Conservation (phyloP, 2,113 vertebrate species). For the Machaerirhynchus nigripectus region DNA sequence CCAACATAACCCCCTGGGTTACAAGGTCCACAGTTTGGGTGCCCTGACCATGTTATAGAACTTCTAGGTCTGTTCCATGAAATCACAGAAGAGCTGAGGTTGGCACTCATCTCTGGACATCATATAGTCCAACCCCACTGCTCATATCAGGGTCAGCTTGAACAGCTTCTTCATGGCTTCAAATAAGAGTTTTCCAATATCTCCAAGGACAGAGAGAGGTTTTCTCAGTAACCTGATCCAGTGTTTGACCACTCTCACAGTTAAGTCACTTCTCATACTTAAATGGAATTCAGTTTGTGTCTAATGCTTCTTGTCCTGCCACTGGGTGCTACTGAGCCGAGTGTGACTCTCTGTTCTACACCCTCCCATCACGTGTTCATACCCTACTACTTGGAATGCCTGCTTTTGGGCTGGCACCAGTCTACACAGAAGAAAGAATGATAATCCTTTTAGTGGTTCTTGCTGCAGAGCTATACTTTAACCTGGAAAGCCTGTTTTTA, state of each 20-base stretch:
- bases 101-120: background rate
- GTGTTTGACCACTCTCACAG: background rate
- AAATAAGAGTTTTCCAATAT: background rate
- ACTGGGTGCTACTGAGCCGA: background rate
- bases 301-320: background rate
- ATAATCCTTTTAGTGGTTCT: background rate
- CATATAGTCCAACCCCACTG: fast-evolving
- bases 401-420: background rate
- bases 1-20: background rate
- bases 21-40: background rate
- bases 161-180: background rate
- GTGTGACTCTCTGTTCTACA: background rate
- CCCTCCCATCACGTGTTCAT: fast-evolving
- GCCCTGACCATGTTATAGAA: background rate
- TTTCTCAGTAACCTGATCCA: background rate
- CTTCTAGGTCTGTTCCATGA: background rate
- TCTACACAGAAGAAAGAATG: background rate
- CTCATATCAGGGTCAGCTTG: background rate
- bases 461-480: background rate
- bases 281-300: background rate
- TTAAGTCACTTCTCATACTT: background rate
- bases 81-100: background rate
- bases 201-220: background rate
- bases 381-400: background rate
- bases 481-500: background rate